Evolutionary conservation across 2,888 invertebrate genomes (phyloP).

Genomic region (Spicauda simplicius): DNA sequence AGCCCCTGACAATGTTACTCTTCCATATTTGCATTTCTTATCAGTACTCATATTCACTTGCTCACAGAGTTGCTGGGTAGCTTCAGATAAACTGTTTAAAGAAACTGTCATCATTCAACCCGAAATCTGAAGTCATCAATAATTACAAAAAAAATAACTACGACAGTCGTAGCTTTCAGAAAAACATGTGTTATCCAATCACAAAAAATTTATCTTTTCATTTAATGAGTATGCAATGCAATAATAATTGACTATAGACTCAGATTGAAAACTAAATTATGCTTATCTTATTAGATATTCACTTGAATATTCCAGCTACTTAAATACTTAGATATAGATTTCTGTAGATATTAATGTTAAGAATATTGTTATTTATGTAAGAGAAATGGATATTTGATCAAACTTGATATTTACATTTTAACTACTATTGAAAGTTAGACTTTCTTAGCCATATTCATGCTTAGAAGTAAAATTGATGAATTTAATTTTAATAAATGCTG

Average conservation of each 20-base stretch:
- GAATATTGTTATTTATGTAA: too few species aligned
- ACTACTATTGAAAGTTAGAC: too few species aligned
- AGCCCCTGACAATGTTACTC: slow-evolving; percentile 75
- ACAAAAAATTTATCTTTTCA: not conserved
- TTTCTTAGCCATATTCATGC: too few species aligned
- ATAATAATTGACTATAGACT: not conserved
- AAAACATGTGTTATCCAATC: not conserved
- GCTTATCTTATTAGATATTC: too few species aligned
- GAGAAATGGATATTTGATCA: too few species aligned
- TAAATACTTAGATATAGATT: too few species aligned
- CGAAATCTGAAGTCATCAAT: slow-evolving; percentile 71
- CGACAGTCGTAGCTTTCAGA: not conserved
- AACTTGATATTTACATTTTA: too few species aligned
- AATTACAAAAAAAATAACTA: not conserved
- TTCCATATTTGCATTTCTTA: slow-evolving; percentile 90
- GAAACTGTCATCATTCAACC: slow-evolving; percentile 92
- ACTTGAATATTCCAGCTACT: too few species aligned
- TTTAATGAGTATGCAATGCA: too few species aligned
- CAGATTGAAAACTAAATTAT: not conserved
- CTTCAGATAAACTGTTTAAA: slow-evolving; percentile 86
- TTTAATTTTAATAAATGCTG: too few species aligned
- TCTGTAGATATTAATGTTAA: too few species aligned
- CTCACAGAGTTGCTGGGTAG: slow-evolving; percentile 92
- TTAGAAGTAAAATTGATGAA: too few species aligned
- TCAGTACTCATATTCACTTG: slow-evolving; percentile 95